Evolutionary conservation across 1,140 invertebrate genomes (phyloP), one percentile per base, ranked within the genome.

Genomic region (Caenorhabditis tropicalis): DNA sequence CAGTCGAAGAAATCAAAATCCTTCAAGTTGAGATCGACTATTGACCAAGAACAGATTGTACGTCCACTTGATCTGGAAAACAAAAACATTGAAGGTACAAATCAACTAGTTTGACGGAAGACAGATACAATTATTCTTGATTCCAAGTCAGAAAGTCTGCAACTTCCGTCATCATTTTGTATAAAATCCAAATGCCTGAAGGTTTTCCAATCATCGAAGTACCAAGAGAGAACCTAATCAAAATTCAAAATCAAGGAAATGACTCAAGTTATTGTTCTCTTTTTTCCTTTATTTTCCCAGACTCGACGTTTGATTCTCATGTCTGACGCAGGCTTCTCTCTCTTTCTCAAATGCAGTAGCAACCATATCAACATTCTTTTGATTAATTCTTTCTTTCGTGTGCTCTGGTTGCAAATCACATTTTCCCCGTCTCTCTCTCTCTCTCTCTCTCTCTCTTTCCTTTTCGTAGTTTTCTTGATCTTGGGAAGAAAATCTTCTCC

Each of bases 131-230:
- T 19, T 36, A 15, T 16, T 36, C 6, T 24, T 27, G 53, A 56
- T 24, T 24, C 15, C 53, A 0, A 56, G 53, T 56, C 53, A 27
- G 27, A 56, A 56, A 33, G 1, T 3, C n/a, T 16, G 19, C 6
- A 65, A 65, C 31, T 65, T 65, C 31, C 58, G 58, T 65, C 58
- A 65, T 65, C 19, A 65, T n/a, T 65, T 65, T 65, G 10, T 65
- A 21, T 5, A 19, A 27, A 56, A 24, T 21, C 19, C 24, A 10
- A 56, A 27, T 56, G 21, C 29, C 9, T 56, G 15, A 27, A 56
- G 24, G 19, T 21, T 10, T n/a, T 43, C 39, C 39, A 5, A 43
- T 43, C n/a, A 43, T 12, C 39, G 5, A 43, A 43, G 39, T 43
- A 43, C 39, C 39, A 5, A 6, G 39, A 43, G 49, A 51, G 15